These are phyloP conservation scores for Collichthys lucidus DNA, from an alignment of 2,113 vertebrate genomes.

Conservation along the genomic window DNA sequence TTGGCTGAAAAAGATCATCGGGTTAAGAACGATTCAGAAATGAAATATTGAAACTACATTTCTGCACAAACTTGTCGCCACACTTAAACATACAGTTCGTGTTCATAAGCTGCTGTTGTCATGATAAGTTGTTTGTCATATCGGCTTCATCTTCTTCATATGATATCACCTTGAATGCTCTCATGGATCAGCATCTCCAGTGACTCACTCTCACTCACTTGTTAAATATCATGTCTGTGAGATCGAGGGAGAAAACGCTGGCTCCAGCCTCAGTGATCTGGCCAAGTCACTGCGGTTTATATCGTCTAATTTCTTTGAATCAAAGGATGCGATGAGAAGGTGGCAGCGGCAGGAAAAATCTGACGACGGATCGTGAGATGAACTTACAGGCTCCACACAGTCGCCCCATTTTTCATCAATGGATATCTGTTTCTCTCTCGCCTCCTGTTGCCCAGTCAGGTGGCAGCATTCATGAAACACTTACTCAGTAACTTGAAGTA, in stretches of 20 bases:
- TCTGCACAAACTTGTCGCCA: background rate
- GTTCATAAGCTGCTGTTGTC: background rate
- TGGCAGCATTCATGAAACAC: constrained; percentile 15
- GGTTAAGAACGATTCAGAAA: background rate
- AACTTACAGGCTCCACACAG: constrained; percentile 28
- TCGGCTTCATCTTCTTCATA: background rate
- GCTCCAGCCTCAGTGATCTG: constrained; percentile 2
- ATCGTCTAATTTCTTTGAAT: constrained; percentile 62
- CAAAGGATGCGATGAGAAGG: constrained; percentile 56
- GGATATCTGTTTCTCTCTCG: constrained; percentile 43
- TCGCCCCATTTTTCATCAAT: constrained; percentile 55
- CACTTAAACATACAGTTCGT: too few relatives aligned
- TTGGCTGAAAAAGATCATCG: background rate
- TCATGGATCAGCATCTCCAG: constrained; percentile 18
- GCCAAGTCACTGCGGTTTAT: constrained; percentile 50
- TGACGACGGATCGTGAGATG: constrained; percentile 65
- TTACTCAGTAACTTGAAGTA: background rate
- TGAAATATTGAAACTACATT: background rate
- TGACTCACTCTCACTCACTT: constrained; percentile 51
- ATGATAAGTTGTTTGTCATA: background rate
- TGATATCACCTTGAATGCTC: constrained; percentile 8
- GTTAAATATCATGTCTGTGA: constrained; percentile 71
- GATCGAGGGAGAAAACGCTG: constrained; percentile 14
- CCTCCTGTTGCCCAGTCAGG: background rate
- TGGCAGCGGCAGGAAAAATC: constrained; percentile 70